Base-by-base conservation (phyloP, 2,888 invertebrate species). In the Drosophila nigricruria region DNA sequence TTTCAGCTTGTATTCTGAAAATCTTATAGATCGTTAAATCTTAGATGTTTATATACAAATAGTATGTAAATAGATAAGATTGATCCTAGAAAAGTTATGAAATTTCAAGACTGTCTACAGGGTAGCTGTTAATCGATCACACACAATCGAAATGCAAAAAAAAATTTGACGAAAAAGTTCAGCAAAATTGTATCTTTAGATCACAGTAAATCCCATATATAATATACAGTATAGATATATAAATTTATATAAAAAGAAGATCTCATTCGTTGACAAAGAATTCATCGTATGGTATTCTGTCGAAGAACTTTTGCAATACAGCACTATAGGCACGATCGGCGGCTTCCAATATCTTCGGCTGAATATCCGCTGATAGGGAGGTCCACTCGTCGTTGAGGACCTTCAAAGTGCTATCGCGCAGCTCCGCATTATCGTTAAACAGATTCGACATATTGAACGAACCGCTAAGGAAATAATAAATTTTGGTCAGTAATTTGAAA, bases 311-410 rank as follows among this genome's bases (percentile, higher is more conserved):
- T 25, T 80, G 75, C 16, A 89, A 2, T 16, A 56, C 14, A 0
- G 5, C 12, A 1, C 20, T 43, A 0, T 73, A 58, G 25, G 56
- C 54, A 0, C 59, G 40, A 56, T 74, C 70, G 5, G 56, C 9
- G 5, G 73, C 89, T 5, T 69, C 78, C 14, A 70, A 71, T 20
- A 91, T 69, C 32, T 62, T 63, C 0, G 91, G 90, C 38, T 81
- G 77, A 10, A 91, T 59, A 20, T 90, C 88, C 30, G 62, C 59
- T n/a, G 82, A 75, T 10, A 91, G 54, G 0, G 76, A 34, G 4
- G 68, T 38, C 85, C 88, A 91, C 38, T 91, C 79, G 16, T 81
- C 80, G 45, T 91, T 91, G 0, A 91, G 58, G 8, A 89, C 67
- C 54, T 78, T 70, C 32, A 88, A n/a, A 5, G 90, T 90, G 59